These are phyloP conservation scores for Aepyceros melampus DNA, from an alignment of 2,113 vertebrate species.

Conservation along the genomic window DNA sequence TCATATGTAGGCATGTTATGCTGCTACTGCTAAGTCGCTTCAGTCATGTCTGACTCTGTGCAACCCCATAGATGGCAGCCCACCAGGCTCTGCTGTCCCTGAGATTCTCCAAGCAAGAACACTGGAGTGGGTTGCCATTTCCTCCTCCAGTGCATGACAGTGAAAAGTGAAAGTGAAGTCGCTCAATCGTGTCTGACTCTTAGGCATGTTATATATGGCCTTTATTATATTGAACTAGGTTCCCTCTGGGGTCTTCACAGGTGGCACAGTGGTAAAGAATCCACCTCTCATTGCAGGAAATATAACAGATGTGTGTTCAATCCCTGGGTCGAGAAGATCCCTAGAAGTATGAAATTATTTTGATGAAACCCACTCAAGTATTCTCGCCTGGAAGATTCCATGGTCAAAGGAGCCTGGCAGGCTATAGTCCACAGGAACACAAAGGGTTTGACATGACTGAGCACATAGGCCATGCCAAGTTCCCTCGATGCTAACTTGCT, in stretches of 20 bases:
- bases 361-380: not conserved
- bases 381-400: not conserved
- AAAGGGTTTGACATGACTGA: not conserved
- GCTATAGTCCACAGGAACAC: not conserved
- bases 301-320: not conserved
- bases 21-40: no score
- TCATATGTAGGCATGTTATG: not conserved
- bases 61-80: no score
- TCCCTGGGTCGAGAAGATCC: not conserved
- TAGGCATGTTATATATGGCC: not conserved
- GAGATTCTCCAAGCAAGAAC: no score
- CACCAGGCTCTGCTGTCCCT: no score
- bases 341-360: not conserved
- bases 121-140: no score
- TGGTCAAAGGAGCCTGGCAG: not conserved
- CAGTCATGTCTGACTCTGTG: no score
- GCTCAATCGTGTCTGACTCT: no score
- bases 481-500: not conserved
- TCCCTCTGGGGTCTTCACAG: not conserved
- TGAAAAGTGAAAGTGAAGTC: no score
- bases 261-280: not conserved
- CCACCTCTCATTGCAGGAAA: not conserved
- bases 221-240: not conserved
- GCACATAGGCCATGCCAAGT: not conserved
- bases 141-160: no score